Evolutionary conservation across 2,888 invertebrate genomes (phyloP), one percentile per base, ranked within the genome.

Genomic region (Chironomus riparius): DNA sequence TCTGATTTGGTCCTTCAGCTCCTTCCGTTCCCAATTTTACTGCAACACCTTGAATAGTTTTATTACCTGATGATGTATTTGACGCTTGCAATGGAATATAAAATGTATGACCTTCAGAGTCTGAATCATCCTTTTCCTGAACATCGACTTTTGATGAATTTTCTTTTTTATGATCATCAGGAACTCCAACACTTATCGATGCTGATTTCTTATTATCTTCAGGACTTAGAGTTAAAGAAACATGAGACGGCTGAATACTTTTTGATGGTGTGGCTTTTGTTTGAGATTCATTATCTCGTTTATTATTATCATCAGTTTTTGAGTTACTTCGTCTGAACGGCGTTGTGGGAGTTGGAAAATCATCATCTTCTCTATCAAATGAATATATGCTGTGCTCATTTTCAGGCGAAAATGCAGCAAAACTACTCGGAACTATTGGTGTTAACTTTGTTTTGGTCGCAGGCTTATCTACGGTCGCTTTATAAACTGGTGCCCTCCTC

Each of bases 351-450:
- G 83, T 80, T n/a, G 85, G 85, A 24, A 65, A 65, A 65, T 86
- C 85, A 77, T 89, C 90, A 47, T 86, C 87, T 65, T 90, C 90
- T 78, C 89, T 89, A 78, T 90, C 90, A 80, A 91, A 91, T 2
- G 91, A 91, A 79, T 91, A 91, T 15, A 91, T 88, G 77, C 90
- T 90, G 77, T 89, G 88, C 80, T 90, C 90, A 80, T 90, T 90
- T 78, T 89, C 89, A 0, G 88, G 88, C 0, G 89, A 89, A 81
- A 90, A 90, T 0, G 90, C 90, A 12, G 79, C 79, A 71, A 81
- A 81, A 12, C 78, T 78, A 48, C 77, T 78, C 50, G 21, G 79
- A 78, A 65, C 79, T 79, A 68, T 79, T 79, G 78, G 80, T 79
- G 76, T 80, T 79, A 48, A 80, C 78, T 65, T 80, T 79, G 85